Percentiles rank a stretch among this genome's conserved stretches.
phyloP scores from a whole-genome alignment of 2,888 invertebrate species.

The Athalia cordata region DNA sequence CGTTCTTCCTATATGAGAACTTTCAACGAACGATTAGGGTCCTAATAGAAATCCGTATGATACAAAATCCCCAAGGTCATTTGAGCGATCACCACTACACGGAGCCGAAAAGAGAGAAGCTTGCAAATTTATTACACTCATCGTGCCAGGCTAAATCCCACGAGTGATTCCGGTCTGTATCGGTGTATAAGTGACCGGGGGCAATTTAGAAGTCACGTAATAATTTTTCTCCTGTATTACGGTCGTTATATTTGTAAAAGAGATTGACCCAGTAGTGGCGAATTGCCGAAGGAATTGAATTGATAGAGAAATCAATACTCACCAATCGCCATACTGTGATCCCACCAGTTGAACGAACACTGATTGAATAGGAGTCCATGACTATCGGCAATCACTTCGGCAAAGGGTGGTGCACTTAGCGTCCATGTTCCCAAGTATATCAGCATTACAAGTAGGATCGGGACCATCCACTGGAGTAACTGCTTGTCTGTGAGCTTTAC shows the following conservation, averaged over 20 bases:
- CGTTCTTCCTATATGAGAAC: too few species aligned
- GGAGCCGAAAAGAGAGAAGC: too few species aligned
- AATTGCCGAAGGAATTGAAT: neutral
- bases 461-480: conserved; percentile 93
- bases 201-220: too few species aligned
- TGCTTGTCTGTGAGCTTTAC: conserved; percentile 95
- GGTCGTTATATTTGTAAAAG: neutral
- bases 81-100: too few species aligned
- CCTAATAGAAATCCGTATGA: too few species aligned
- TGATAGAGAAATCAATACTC: conserved; percentile 51
- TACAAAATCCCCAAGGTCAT: too few species aligned
- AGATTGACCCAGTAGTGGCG: neutral
- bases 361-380: conserved; percentile 89
- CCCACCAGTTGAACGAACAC: conserved; percentile 96
- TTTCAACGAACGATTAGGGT: too few species aligned
- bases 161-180: too few species aligned
- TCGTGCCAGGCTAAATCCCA: too few species aligned
- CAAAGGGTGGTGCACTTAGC: conserved; percentile 88
- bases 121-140: too few species aligned
- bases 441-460: conserved; percentile 91
- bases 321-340: conserved; percentile 93
- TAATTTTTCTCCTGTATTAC: neutral
- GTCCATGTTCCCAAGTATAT: conserved; percentile 95
- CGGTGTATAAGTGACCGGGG: too few species aligned
- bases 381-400: conserved; percentile 86